Percentiles rank a stretch among this genome's conserved stretches.
These are phyloP conservation scores for Gadus chalcogrammus DNA, from an alignment of 2,113 vertebrate species.

Conservation along the genomic window DNA sequence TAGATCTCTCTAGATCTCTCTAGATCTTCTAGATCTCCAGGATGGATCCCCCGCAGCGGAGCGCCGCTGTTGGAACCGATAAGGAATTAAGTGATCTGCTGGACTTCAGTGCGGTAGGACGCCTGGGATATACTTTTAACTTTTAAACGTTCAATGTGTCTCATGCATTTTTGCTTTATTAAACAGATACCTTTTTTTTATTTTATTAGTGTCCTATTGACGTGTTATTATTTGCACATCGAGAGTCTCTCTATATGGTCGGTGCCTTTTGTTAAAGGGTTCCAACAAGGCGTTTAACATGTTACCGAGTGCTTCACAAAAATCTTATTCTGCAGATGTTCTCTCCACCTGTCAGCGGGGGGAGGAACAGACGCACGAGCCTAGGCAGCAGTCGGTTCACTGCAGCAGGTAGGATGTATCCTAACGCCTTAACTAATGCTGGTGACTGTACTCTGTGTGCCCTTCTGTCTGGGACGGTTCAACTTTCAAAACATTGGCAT, in stretches of 20 bases:
- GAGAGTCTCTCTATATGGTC: too few relatives aligned
- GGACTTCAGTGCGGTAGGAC: slow-evolving; percentile 98
- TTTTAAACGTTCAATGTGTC: neutral
- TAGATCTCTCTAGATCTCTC: slow-evolving; percentile 60
- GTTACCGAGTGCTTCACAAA: too few relatives aligned
- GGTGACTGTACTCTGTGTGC: neutral
- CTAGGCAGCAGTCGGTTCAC: slow-evolving; percentile 97
- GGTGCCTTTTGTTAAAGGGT: too few relatives aligned
- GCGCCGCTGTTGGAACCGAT: slow-evolving; percentile 97
- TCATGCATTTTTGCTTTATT: neutral
- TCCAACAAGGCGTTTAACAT: too few relatives aligned
- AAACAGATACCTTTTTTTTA: neutral
- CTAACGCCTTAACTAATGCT: slow-evolving; percentile 15
- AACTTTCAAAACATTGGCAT: neutral
- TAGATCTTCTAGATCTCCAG: slow-evolving; percentile 80
- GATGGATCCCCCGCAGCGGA: slow-evolving; percentile 98
- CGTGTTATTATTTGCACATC: too few relatives aligned
- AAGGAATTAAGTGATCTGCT: slow-evolving; percentile 99
- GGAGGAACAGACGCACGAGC: slow-evolving; percentile 94
- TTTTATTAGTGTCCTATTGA: too few relatives aligned
- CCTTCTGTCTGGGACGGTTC: neutral
- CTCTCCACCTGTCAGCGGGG: slow-evolving; percentile 96
- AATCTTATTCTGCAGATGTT: slow-evolving; percentile 83
- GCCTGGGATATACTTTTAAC: neutral
- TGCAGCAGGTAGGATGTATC: slow-evolving; percentile 86